Evolutionary conservation across 2,113 vertebrate genomes (phyloP).

Genomic region (Bufo gargarizans): DNA sequence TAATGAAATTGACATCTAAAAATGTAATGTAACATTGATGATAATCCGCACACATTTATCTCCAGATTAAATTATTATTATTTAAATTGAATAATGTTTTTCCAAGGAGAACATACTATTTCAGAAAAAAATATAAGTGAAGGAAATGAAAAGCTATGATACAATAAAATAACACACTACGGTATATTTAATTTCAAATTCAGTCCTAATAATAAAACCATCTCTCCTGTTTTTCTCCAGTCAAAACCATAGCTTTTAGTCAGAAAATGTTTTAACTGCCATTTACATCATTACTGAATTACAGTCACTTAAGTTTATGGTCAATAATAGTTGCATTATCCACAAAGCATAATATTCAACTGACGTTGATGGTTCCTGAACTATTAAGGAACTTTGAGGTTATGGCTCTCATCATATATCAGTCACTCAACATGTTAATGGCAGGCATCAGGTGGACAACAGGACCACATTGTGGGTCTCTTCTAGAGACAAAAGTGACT

Average conservation of each 20-base stretch:
- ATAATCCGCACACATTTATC: too few relatives aligned
- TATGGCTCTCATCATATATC: not conserved
- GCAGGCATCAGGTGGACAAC: constrained; percentile 27
- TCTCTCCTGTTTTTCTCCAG: not conserved
- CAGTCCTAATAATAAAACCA: not conserved
- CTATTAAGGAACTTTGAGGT: not conserved
- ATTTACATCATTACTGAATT: not conserved
- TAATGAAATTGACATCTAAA: too few relatives aligned
- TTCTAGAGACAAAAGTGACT: constrained; percentile 17
- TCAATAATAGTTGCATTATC: too few relatives aligned
- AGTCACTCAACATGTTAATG: not conserved
- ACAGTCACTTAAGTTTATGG: not conserved
- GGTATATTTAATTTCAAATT: not conserved
- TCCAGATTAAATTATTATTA: too few relatives aligned
- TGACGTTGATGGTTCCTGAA: not conserved
- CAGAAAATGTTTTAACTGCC: not conserved
- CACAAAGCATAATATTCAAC: not conserved
- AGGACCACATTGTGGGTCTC: not conserved
- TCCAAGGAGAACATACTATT: not conserved
- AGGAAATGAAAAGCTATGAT: not conserved
- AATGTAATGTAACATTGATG: too few relatives aligned
- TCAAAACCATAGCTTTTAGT: not conserved
- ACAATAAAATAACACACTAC: not conserved
- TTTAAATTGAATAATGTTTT: not conserved
- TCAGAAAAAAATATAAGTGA: not conserved